phyloP scores from a whole-genome alignment of 1,140 invertebrate genomes.

The Antheraea pernyi region DNA sequence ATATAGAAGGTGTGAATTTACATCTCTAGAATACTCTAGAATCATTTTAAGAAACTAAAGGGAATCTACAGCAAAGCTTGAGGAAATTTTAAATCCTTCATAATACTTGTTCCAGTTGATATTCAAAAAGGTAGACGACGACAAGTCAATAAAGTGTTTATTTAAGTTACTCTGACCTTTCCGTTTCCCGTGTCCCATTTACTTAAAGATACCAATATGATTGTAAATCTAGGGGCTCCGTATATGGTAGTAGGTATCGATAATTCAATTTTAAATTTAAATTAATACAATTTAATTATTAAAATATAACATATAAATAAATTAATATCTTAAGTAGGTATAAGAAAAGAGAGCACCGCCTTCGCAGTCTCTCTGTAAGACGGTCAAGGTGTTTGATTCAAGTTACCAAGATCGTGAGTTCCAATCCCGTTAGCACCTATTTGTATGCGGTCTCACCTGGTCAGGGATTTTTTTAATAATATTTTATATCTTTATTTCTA shows the following conservation, averaged over 20 bases:
- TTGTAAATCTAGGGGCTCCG: neutral
- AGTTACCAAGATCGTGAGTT: neutral
- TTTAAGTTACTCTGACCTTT: slow-evolving; percentile 29
- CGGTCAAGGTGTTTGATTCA: neutral
- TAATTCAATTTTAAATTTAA: neutral
- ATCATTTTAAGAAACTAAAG: neutral
- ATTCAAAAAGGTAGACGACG: slow-evolving; percentile 10
- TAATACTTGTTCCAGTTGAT: slow-evolving; percentile 2
- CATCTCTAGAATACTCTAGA: neutral
- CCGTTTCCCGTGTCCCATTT: slow-evolving; percentile 44
- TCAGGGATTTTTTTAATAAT: too few relatives aligned
- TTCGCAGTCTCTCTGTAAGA: neutral
- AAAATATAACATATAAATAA: neutral
- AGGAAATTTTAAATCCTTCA: neutral
- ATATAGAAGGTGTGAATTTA: neutral
- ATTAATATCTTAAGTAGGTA: neutral
- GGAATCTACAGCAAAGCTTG: neutral
- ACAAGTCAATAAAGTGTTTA: slow-evolving; percentile 23
- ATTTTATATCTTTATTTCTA: too few relatives aligned
- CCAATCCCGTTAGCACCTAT: too few relatives aligned
- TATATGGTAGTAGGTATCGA: neutral
- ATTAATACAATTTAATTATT: neutral
- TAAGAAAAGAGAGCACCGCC: too few relatives aligned
- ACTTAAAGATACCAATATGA: slow-evolving; percentile 9
- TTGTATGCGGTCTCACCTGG: too few relatives aligned